These are phyloP conservation scores for Lepidocyrtinus sp. DNA, from an alignment of 2,888 invertebrate species.

Conservation along the genomic window DNA sequence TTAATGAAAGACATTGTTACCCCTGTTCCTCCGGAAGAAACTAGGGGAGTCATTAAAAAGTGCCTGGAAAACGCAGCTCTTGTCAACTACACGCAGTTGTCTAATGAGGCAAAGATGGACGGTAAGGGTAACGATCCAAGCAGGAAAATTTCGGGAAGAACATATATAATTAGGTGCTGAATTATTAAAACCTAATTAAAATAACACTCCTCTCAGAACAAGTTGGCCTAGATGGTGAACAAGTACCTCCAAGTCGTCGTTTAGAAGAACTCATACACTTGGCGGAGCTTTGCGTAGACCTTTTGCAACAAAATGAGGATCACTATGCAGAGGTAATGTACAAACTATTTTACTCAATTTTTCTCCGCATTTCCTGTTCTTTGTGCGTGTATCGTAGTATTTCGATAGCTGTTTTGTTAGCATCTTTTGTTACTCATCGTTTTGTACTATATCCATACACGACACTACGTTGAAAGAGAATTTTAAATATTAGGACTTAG, in stretches of 20 bases:
- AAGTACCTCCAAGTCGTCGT: slow-evolving; percentile 88
- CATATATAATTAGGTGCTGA: background rate
- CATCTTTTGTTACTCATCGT: too few species aligned
- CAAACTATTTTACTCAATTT: background rate
- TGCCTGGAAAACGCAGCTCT: slow-evolving; percentile 98
- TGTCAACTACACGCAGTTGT: slow-evolving; percentile 96
- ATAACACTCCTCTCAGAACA: slow-evolving; percentile 82
- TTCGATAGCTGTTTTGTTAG: too few species aligned
- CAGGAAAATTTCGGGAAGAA: background rate
- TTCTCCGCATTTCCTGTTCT: background rate
- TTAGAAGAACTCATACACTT: slow-evolving; percentile 97
- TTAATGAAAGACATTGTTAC: slow-evolving; percentile 99
- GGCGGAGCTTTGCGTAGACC: slow-evolving; percentile 97
- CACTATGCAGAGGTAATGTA: slow-evolving; percentile 97
- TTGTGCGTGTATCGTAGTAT: background rate
- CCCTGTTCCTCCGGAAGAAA: slow-evolving; percentile 96
- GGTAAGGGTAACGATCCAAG: too few species aligned
- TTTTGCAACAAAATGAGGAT: slow-evolving; percentile 99
- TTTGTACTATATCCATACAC: too few species aligned
- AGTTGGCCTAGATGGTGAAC: slow-evolving; percentile 80
- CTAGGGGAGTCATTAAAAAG: slow-evolving; percentile 94
- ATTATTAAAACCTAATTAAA: background rate
- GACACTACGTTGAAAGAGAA: too few species aligned
- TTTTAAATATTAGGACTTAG: too few species aligned
- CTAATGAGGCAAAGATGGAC: slow-evolving; percentile 98